A percentile compares a stretch with the other conserved stretches of the same genome.
These are phyloP conservation scores for Erebia aethiops DNA, from an alignment of 2,888 invertebrate genomes.

Conservation along the genomic window DNA sequence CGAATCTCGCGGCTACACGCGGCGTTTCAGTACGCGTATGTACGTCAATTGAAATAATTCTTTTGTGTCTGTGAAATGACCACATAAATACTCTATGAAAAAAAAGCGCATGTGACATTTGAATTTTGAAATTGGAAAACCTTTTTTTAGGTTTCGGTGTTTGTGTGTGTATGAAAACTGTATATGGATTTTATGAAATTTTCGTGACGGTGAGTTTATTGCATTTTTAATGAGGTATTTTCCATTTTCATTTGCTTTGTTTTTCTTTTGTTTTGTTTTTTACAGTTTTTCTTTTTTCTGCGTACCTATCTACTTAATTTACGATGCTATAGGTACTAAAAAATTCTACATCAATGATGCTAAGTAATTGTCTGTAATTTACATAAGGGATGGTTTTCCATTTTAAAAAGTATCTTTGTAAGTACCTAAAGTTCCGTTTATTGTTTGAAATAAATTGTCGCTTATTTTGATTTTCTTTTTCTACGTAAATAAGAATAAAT, in stretches of 20 bases:
- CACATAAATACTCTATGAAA: constrained; percentile 15
- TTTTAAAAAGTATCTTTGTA: too few relatives aligned
- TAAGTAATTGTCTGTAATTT: neutral
- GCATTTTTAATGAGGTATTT: constrained; percentile 33
- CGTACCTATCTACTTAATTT: too few relatives aligned
- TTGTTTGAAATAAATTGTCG: too few relatives aligned
- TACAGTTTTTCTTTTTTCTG: neutral
- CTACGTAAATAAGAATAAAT: neutral
- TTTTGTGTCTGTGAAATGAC: constrained; percentile 18
- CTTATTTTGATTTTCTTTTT: neutral
- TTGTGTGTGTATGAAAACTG: constrained; percentile 40
- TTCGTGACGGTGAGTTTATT: constrained; percentile 31
- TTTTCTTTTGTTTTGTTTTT: constrained; percentile 6
- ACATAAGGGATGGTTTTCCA: too few relatives aligned
- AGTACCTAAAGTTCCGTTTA: too few relatives aligned
- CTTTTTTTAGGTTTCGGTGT: constrained; percentile 32
- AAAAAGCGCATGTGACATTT: constrained; percentile 31
- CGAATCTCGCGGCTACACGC: constrained; percentile 21
- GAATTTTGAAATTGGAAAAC: constrained; percentile 31
- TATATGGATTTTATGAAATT: constrained; percentile 41
- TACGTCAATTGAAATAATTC: constrained; percentile 11
- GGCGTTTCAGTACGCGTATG: constrained; percentile 18
- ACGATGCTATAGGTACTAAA: too few relatives aligned
- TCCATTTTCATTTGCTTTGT: constrained; percentile 4
- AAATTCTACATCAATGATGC: too few relatives aligned